phyloP scores from a whole-genome alignment of 2,888 invertebrate species.

The Danaus chrysippus region DNA sequence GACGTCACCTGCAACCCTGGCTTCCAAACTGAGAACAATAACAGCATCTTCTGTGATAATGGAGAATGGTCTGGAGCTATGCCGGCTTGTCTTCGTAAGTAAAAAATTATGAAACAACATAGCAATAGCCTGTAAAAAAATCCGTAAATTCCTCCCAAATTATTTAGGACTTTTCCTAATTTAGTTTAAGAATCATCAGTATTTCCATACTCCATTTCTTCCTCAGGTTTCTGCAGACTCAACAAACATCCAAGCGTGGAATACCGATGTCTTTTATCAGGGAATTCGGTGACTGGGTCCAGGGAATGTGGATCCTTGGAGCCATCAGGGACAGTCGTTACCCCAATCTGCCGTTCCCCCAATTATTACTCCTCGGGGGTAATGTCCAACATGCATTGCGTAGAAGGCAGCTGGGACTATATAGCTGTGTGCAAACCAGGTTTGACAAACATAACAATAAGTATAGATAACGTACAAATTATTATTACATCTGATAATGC shows the following conservation, averaged over 20 bases:
- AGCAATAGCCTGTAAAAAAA: too few relatives aligned
- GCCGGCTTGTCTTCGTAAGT: constrained; percentile 45
- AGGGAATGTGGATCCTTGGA: constrained; percentile 43
- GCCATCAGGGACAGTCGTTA: constrained; percentile 44
- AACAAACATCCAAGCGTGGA: constrained; percentile 43
- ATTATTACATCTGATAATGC: too few relatives aligned
- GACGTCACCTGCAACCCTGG: constrained; percentile 49
- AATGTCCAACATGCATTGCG: constrained; percentile 47
- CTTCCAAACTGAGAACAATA: constrained; percentile 40
- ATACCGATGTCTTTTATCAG: constrained; percentile 43
- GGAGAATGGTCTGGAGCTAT: constrained; percentile 42
- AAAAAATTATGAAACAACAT: too few relatives aligned
- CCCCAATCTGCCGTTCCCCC: constrained; percentile 44
- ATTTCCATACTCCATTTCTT: not conserved
- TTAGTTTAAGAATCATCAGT: too few relatives aligned
- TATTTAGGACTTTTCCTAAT: too few relatives aligned
- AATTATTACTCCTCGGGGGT: constrained; percentile 48
- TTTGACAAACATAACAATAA: constrained; percentile 35
- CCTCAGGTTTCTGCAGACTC: constrained; percentile 49
- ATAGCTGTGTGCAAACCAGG: constrained; percentile 50
- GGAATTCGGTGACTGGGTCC: constrained; percentile 31
- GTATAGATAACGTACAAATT: not conserved
- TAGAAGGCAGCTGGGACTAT: constrained; percentile 50
- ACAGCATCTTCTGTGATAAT: constrained; percentile 40
- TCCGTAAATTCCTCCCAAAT: too few relatives aligned